Evolutionary conservation across 37 sponge, comb jelly and placozoan species (phyloP).

Genomic region (Chondrosia reniformis): DNA sequence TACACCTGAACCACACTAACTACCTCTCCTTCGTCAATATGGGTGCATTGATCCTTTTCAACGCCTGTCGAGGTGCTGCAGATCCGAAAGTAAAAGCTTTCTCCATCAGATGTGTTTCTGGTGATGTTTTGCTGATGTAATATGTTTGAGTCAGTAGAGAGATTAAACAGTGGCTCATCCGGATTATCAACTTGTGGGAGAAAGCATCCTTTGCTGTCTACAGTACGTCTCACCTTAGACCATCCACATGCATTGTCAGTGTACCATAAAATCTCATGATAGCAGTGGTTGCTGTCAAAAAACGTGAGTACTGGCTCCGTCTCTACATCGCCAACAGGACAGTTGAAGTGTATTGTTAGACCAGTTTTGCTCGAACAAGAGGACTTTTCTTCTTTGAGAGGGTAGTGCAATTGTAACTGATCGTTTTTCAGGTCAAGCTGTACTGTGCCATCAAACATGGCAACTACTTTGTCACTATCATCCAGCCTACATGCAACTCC

Average conservation of each 20-base stretch:
- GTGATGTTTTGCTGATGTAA: not conserved
- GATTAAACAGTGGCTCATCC: not conserved
- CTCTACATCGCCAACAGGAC: conserved; percentile 7
- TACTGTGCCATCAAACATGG: not conserved
- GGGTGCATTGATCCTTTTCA: conserved; percentile 8
- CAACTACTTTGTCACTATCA: not conserved
- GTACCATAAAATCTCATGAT: conserved; percentile 4
- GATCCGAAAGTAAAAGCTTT: conserved; percentile 27
- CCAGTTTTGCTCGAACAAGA: not conserved
- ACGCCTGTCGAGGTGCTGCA: conserved; percentile 18
- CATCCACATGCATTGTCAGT: conserved; percentile 17
- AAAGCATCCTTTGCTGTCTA: not conserved
- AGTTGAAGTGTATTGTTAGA: conserved; percentile 6
- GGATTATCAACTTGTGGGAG: too few relatives aligned
- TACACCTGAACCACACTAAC: conserved; percentile 26
- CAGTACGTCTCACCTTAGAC: not conserved
- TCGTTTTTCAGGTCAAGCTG: not conserved
- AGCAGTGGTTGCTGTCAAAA: not conserved
- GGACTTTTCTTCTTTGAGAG: not conserved
- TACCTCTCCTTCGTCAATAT: not conserved
- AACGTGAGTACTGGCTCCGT: not conserved
- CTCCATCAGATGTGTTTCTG: not conserved
- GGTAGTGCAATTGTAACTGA: conserved; percentile 25
- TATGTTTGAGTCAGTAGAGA: not conserved
- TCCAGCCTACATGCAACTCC: not conserved